A percentile compares a stretch with the other conserved stretches of the same genome.
These are phyloP conservation scores for Parus major DNA, from an alignment of 2,113 vertebrate species.

Conservation along the genomic window DNA sequence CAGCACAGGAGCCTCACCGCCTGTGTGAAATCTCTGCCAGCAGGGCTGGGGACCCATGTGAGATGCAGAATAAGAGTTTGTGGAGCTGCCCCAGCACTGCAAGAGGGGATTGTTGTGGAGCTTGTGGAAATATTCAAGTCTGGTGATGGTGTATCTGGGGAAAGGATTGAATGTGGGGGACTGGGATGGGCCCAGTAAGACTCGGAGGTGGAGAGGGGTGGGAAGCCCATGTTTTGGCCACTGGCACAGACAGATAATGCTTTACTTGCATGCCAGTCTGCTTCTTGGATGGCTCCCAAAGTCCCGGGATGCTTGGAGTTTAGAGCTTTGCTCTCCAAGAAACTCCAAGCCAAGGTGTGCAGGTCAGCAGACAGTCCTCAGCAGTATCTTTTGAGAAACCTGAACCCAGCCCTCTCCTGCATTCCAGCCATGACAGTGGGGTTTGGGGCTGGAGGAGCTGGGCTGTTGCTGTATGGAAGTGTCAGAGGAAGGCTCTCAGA, in stretches of 20 bases:
- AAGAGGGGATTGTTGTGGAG: background rate
- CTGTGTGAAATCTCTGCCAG: background rate
- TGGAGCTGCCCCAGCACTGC: background rate
- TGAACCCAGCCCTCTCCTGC: background rate
- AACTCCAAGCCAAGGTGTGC: background rate
- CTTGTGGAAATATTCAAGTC: background rate
- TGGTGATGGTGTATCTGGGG: background rate
- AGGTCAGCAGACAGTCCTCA: background rate
- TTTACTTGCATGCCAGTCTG: background rate
- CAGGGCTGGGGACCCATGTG: background rate
- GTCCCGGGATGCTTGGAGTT: rapidly evolving
- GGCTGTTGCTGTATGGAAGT: background rate
- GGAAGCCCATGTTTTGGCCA: background rate
- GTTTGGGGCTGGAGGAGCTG: rapidly evolving
- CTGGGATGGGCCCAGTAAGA: background rate
- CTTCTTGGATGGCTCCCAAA: background rate
- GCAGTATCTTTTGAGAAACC: background rate
- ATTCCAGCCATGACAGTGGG: background rate
- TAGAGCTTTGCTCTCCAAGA: background rate
- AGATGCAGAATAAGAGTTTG: background rate
- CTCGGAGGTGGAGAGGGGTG: background rate
- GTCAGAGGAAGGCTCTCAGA: background rate
- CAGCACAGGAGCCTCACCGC: background rate
- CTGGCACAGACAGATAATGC: background rate
- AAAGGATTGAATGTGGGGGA: background rate